Conservation (phyloP, 2,888 invertebrate genomes). For the Augiades crinisus region DNA sequence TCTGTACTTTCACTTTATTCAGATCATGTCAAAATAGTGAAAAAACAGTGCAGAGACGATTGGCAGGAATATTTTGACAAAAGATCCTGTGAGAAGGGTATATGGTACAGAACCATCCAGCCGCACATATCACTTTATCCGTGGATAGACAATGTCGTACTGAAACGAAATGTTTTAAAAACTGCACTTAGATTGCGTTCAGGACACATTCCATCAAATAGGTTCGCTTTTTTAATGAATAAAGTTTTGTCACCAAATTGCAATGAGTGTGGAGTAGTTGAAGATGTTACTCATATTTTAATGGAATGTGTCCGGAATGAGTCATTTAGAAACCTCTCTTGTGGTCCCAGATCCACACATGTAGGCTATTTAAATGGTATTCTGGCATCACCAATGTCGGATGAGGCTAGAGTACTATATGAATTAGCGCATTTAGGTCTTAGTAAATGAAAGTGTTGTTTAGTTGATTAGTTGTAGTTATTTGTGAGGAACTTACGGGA, state of each 20-base stretch:
- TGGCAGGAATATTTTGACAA: slow-evolving; percentile 8
- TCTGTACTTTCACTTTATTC: neutral
- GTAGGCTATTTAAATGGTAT: neutral
- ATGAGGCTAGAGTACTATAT: neutral
- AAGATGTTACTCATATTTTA: slow-evolving; percentile 1
- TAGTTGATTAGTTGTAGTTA: too few species aligned
- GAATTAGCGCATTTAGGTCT: neutral
- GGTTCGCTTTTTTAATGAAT: slow-evolving; percentile 7
- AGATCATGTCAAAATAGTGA: neutral
- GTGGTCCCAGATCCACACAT: neutral
- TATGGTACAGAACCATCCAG: slow-evolving; percentile 5
- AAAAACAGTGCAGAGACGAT: neutral
- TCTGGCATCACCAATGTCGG: slow-evolving; percentile 3
- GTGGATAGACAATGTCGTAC: neutral
- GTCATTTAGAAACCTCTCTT: neutral
- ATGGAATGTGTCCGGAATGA: too few species aligned
- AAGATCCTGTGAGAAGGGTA: neutral
- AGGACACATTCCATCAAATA: slow-evolving; percentile 14
- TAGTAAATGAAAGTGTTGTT: too few species aligned
- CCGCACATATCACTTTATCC: neutral
- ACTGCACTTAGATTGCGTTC: slow-evolving; percentile 3
- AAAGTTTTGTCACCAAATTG: neutral
- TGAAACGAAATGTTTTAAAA: neutral
- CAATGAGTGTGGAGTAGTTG: slow-evolving; percentile 1
- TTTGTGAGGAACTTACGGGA: too few species aligned